Percentiles rank a stretch among this genome's conserved stretches.
Conservation (phyloP, 1,140 invertebrate genomes). For the Coenobita brevimanus region DNA sequence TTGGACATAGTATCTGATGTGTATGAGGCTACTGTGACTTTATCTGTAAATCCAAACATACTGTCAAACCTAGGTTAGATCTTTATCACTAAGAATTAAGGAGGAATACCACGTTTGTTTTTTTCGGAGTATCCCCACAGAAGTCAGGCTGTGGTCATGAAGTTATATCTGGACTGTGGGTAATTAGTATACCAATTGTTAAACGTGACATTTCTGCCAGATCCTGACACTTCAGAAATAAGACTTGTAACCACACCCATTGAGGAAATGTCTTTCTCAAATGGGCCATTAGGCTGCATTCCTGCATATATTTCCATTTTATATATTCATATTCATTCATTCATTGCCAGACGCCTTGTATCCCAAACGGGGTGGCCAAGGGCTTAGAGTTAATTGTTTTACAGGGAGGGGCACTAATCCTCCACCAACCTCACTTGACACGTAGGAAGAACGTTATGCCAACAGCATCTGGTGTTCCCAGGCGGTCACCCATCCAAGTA, state of each 20-base stretch:
- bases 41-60: constrained; percentile 57
- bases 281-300: too few relatives aligned
- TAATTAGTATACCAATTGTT: too few relatives aligned
- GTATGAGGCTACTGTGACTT: constrained; percentile 69
- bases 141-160: constrained; percentile 61
- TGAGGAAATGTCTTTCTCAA: constrained; percentile 32
- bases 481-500: too few relatives aligned
- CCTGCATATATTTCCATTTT: constrained; percentile 68
- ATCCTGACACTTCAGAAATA: too few relatives aligned
- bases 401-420: too few relatives aligned
- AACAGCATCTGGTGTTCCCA: too few relatives aligned
- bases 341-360: too few relatives aligned
- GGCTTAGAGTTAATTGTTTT: too few relatives aligned
- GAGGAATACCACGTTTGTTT: constrained; percentile 55
- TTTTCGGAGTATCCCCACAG: constrained; percentile 66
- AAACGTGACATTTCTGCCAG: too few relatives aligned
- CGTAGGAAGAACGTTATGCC: too few relatives aligned
- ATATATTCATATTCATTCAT: constrained; percentile 62
- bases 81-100: constrained; percentile 45
- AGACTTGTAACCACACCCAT: constrained; percentile 39
- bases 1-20: constrained; percentile 38
- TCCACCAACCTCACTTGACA: too few relatives aligned
- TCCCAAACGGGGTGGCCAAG: too few relatives aligned
- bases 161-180: constrained; percentile 21
- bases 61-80: constrained; percentile 34